A percentile compares a stretch with the other conserved stretches of the same genome.
These are phyloP conservation scores for Carterocephalus palaemon DNA, from an alignment of 2,888 invertebrate genomes.

Conservation along the genomic window DNA sequence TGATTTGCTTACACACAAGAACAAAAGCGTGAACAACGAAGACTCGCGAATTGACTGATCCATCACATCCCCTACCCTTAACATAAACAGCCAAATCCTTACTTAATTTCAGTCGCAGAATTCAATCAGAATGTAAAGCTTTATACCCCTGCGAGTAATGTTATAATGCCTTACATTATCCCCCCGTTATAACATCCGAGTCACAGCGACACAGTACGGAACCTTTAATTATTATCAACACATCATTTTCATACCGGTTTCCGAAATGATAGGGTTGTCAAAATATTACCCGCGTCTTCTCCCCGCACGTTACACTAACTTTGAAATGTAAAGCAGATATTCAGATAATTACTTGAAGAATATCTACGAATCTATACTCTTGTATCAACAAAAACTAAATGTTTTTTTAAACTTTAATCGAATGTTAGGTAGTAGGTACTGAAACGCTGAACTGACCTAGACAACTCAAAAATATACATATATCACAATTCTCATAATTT, in stretches of 20 bases:
- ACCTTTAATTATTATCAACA: constrained; percentile 80
- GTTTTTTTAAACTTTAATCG: no score
- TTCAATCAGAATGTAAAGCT: constrained; percentile 77
- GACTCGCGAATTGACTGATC: constrained; percentile 70
- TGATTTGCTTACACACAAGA: constrained; percentile 37
- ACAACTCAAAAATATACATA: no score
- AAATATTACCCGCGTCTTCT: constrained; percentile 20
- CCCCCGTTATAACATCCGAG: constrained; percentile 58
- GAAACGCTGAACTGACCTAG: no score
- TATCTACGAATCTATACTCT: no score
- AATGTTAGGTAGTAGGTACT: no score
- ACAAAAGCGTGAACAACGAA: constrained; percentile 60
- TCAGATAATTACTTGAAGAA: no score
- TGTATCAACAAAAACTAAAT: no score
- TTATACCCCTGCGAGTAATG: constrained; percentile 71
- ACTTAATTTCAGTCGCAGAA: constrained; percentile 78
- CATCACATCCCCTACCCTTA: constrained; percentile 62
- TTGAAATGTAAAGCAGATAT: neutral
- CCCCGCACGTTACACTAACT: constrained; percentile 14
- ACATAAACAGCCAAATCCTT: constrained; percentile 77
- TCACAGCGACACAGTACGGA: constrained; percentile 62
- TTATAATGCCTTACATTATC: constrained; percentile 75
- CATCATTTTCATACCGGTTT: constrained; percentile 73
- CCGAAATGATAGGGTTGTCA: constrained; percentile 61
- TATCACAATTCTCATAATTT: no score